phyloP scores from a whole-genome alignment of 1,140 invertebrate genomes.

The Latrodectus geometricus region DNA sequence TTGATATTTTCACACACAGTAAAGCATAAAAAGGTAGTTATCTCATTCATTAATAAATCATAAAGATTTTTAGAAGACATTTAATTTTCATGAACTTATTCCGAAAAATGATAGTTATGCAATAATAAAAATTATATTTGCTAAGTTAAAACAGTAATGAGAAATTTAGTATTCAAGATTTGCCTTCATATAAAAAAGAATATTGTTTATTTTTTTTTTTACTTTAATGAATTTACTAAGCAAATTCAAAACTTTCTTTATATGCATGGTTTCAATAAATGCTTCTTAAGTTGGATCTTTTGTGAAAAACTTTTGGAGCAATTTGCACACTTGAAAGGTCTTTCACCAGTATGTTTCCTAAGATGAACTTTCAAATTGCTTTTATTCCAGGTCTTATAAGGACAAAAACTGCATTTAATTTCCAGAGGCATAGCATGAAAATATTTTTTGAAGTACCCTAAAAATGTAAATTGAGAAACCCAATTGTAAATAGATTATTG shows the following conservation, averaged over 20 bases:
- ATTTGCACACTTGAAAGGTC: not conserved
- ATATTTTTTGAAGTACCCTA: too few relatives aligned
- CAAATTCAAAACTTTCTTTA: not conserved
- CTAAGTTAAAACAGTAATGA: too few relatives aligned
- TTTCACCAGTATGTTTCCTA: not conserved
- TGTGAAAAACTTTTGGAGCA: slow-evolving; percentile 5
- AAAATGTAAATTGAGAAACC: too few relatives aligned
- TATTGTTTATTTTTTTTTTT: not conserved
- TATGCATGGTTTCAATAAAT: not conserved
- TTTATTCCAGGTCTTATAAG: not conserved
- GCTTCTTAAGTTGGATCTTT: not conserved
- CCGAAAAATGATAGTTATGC: too few relatives aligned
- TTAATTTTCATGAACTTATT: too few relatives aligned
- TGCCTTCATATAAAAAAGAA: not conserved
- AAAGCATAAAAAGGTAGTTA: too few relatives aligned
- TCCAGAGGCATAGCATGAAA: not conserved
- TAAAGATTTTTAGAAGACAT: too few relatives aligned
- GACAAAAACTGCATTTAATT: not conserved
- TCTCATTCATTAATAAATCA: too few relatives aligned
- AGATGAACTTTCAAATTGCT: slow-evolving; percentile 7
- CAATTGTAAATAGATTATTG: too few relatives aligned
- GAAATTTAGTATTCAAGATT: not conserved
- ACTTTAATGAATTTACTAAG: not conserved
- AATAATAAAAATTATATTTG: not conserved
- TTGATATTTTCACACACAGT: too few relatives aligned